Conservation (phyloP, 2,797 vertebrate species). For the Choloepus didactylus region DNA sequence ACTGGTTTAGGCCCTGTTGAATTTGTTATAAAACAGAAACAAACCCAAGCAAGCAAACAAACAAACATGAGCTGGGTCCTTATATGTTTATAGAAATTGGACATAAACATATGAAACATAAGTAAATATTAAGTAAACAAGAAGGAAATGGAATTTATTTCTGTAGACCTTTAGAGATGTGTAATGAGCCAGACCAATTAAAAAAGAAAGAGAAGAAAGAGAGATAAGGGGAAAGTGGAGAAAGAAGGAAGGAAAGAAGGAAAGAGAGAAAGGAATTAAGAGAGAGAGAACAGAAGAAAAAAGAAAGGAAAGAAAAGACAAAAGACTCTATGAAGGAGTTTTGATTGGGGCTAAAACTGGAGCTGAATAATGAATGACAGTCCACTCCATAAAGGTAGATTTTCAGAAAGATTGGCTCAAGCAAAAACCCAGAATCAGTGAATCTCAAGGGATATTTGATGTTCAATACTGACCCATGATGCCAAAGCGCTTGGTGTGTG, state of each 20-base stretch:
- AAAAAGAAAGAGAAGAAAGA: no score
- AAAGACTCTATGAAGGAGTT: not conserved
- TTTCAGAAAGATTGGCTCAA: not conserved
- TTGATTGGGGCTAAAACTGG: not conserved
- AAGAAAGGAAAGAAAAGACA: not conserved
- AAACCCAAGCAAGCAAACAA: not conserved
- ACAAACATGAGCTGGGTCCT: not conserved
- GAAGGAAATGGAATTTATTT: not conserved
- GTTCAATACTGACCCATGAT: no score
- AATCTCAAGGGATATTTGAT: not conserved
- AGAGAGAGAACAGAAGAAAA: not conserved
- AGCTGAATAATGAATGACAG: not conserved
- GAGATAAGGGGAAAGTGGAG: rapidly evolving
- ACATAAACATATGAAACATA: not conserved
- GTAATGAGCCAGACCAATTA: not conserved
- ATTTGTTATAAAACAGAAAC: not conserved
- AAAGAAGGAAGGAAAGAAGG: no score
- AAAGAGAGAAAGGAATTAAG: rapidly evolving
- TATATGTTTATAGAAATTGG: not conserved
- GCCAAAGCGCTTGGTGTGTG: not conserved
- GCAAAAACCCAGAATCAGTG: not conserved
- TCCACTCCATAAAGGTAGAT: not conserved
- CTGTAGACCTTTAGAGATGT: not conserved
- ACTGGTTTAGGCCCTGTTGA: not conserved
- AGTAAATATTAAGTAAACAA: not conserved